A percentile compares a stretch with the other conserved stretches of the same genome.
Conservation (phyloP, 2,113 vertebrate genomes). For the Brachyistius frenatus region DNA sequence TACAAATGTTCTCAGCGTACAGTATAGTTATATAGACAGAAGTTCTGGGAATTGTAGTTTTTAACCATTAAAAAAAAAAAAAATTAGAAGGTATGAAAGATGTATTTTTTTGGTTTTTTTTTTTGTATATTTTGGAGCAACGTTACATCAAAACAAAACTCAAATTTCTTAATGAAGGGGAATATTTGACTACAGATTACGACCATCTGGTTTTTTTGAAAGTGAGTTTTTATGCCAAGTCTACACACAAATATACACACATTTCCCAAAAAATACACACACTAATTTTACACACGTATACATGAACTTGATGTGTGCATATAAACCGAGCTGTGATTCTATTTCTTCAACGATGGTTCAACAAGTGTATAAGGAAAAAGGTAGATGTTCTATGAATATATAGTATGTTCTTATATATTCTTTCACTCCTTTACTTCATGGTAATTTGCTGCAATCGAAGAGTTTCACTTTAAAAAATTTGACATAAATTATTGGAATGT, state of each 20-base stretch:
- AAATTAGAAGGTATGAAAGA: conserved; percentile 35
- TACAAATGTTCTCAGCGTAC: conserved; percentile 34
- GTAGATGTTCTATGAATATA: conserved; percentile 64
- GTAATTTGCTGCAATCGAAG: conserved; percentile 52
- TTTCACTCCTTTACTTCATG: conserved; percentile 72
- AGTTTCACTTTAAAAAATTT: conserved; percentile 65
- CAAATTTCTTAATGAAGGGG: conserved; percentile 53
- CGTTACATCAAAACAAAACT: conserved; percentile 64
- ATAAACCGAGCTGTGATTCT: conserved; percentile 60
- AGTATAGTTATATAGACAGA: conserved; percentile 21
- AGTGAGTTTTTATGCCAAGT: conserved; percentile 67
- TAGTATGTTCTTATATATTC: conserved; percentile 74
- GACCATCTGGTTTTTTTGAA: conserved; percentile 43
- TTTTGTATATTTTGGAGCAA: conserved; percentile 56
- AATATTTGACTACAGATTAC: conserved; percentile 44
- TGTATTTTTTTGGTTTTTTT: conserved; percentile 14
- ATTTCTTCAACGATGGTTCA: conserved; percentile 44
- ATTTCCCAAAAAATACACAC: conserved; percentile 7
- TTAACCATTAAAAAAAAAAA: conserved; percentile 19
- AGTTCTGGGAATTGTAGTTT: conserved; percentile 49
- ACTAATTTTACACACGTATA: background rate
- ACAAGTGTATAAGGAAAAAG: conserved; percentile 54
- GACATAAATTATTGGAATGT: conserved; percentile 74
- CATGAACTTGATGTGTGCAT: conserved; percentile 51
- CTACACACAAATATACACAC: conserved; percentile 28